Evolutionary conservation across 2,797 vertebrate genomes (phyloP).

Genomic region (Bufotes viridis): DNA sequence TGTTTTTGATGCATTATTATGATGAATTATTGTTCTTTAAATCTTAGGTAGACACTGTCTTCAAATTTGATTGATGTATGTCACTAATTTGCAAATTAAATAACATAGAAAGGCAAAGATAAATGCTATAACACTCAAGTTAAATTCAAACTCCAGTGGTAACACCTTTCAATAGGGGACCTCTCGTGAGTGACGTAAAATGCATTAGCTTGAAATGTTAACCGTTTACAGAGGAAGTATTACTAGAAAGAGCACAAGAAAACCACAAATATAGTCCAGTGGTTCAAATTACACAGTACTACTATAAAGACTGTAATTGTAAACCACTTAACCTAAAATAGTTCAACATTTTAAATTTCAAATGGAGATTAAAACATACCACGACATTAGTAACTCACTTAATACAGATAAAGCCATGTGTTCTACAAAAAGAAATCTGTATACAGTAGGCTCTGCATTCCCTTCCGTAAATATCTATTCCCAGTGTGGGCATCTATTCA

Average conservation of each 20-base stretch:
- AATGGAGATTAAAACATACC: slow-evolving; percentile 37
- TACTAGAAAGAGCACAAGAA: slow-evolving; percentile 44
- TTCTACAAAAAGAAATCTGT: slow-evolving; percentile 45
- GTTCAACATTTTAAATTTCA: slow-evolving; percentile 43
- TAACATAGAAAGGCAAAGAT: not conserved
- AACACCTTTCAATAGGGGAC: not conserved
- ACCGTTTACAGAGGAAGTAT: not conserved
- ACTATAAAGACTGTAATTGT: slow-evolving; percentile 42
- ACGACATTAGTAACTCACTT: slow-evolving; percentile 46
- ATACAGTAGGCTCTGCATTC: slow-evolving; percentile 7
- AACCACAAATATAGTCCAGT: slow-evolving; percentile 28
- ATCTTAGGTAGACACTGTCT: no score
- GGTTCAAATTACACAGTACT: slow-evolving; percentile 33
- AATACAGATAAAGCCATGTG: slow-evolving; percentile 29
- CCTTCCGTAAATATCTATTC: slow-evolving; percentile 27
- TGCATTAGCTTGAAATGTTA: slow-evolving; percentile 25
- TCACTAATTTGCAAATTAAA: not conserved
- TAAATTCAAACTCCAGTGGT: slow-evolving; percentile 4
- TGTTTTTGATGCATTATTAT: no score
- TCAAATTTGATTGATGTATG: no score
- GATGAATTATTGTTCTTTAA: no score
- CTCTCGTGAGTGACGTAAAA: not conserved
- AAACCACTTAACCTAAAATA: slow-evolving; percentile 54
- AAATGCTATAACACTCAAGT: not conserved
- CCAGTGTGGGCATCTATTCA: slow-evolving; percentile 35